These are phyloP conservation scores for Brachyrhaphis roseni DNA, from an alignment of 2,797 vertebrate species.

Conservation along the genomic window DNA sequence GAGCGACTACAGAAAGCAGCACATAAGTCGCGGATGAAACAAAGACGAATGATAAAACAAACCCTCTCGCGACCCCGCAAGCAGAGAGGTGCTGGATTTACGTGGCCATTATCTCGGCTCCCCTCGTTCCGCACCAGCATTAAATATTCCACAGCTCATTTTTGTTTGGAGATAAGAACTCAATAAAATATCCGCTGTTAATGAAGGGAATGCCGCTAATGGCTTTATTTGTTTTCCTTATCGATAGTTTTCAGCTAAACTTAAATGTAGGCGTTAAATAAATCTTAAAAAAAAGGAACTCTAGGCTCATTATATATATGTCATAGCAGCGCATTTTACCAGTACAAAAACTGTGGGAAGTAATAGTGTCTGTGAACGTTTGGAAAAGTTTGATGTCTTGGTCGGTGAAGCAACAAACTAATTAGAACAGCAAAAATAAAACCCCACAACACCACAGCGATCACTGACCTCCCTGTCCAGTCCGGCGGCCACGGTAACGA, in stretches of 20 bases:
- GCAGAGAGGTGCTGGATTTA: slow-evolving; percentile 29
- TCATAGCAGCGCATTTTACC: background rate
- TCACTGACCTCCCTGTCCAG: slow-evolving; percentile 94
- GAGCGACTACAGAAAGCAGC: slow-evolving; percentile 27
- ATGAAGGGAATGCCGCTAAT: background rate
- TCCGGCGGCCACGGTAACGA: slow-evolving; percentile 93
- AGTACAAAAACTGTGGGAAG: background rate
- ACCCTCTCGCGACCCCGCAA: slow-evolving; percentile 13
- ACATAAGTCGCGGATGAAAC: slow-evolving; percentile 25
- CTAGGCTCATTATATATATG: background rate
- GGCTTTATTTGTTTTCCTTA: slow-evolving; percentile 1
- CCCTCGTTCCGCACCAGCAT: background rate
- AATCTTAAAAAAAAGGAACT: background rate
- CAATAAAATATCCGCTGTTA: slow-evolving; percentile 3
- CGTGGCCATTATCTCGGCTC: slow-evolving; percentile 35
- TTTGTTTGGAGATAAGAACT: slow-evolving; percentile 11
- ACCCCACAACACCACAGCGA: background rate
- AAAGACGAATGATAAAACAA: slow-evolving; percentile 30
- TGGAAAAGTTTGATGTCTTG: background rate
- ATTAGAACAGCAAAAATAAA: background rate
- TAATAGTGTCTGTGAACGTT: background rate
- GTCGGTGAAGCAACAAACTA: slow-evolving; percentile 11
- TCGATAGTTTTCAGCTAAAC: background rate
- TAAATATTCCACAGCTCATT: slow-evolving; percentile 1
- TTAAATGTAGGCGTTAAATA: background rate